These are phyloP conservation scores for Telmatherina bonti DNA, from an alignment of 2,797 vertebrate genomes.

Conservation along the genomic window DNA sequence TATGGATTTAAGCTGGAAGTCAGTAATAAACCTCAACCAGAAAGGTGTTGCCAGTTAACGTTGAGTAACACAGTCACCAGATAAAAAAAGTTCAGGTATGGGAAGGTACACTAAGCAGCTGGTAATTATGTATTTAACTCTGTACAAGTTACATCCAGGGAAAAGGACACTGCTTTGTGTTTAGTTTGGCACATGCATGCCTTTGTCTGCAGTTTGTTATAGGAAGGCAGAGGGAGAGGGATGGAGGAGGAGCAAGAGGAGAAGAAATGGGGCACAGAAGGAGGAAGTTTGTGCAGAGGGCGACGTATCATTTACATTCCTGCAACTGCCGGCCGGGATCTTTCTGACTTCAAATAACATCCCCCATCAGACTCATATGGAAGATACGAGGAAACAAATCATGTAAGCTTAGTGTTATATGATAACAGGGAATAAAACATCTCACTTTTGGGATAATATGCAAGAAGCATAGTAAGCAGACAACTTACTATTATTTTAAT, in stretches of 20 bases:
- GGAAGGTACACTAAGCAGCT: background rate
- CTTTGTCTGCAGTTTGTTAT: constrained; percentile 71
- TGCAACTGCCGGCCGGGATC: constrained; percentile 33
- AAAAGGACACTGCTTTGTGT: constrained; percentile 54
- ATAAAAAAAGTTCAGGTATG: constrained; percentile 10
- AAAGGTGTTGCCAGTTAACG: background rate
- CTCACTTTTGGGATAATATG: background rate
- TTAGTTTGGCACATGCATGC: constrained; percentile 69
- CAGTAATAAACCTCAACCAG: background rate
- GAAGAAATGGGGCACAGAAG: constrained; percentile 31
- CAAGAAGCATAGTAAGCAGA: background rate
- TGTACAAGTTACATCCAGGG: constrained; percentile 3
- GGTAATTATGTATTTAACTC: constrained; percentile 1
- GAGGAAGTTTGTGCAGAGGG: constrained; percentile 71
- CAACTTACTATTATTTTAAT: background rate
- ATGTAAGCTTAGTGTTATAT: background rate
- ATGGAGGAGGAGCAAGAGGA: constrained; percentile 23
- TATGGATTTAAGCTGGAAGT: background rate
- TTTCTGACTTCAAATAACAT: constrained; percentile 34
- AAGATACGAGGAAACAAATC: constrained; percentile 3
- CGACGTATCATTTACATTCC: constrained; percentile 59
- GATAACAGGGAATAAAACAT: background rate
- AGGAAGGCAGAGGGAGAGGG: constrained; percentile 54
- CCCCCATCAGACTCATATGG: constrained; percentile 8
- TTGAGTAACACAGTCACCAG: background rate